Base-by-base conservation (phyloP, 2,797 vertebrate genomes). In the Sparidentex hasta region DNA sequence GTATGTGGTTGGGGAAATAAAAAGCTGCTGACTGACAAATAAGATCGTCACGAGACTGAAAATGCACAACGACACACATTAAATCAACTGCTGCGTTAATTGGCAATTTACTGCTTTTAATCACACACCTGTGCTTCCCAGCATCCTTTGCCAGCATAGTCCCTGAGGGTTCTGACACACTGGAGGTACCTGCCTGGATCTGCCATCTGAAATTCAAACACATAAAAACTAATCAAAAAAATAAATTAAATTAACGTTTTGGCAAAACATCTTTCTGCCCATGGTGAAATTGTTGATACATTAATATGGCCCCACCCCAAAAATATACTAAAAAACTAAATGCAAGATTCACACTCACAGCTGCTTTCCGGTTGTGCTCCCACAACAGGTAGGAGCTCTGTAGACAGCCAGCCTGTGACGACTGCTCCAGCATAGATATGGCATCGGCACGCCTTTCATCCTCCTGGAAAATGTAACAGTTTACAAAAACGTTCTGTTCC, bases 101-200 rank as follows among this genome's bases (percentile, higher is more conserved):
- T 52, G 3, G 13, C 4, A 72, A 38, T 51, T 21, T 14, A 21
- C 20, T 13, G 14, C 44, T 13, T 64, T 68, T 1, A 66, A 7
- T 58, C 38, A 58, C 27, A 90, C 78, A 99, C 98, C 97, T 99
- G 98, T 7, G 98, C 98, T 87, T 99, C 97, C 98, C 98, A 99
- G 93, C 96, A 99, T 83, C 98, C 98, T 91, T 97, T 98, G 47
- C 94, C 93, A 41, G 98, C 98, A 0, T 96, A 99, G 88, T 99
- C 98, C 87, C 97, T 95, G 90, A 99, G 96, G 75, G 96, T 97
- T 82, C 98, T 94, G 66, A 99, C 90, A 87, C 95, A 97, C 90
- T 99, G 97, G 64, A 99, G 97, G 87, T 97, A 97, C 76, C 98
- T 93, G 71, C 98, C 98, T 1, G 97, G 98, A 79, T 99, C 98